These are phyloP conservation scores for Lycaena phlaeas DNA, from an alignment of 2,888 invertebrate species.

Conservation along the genomic window DNA sequence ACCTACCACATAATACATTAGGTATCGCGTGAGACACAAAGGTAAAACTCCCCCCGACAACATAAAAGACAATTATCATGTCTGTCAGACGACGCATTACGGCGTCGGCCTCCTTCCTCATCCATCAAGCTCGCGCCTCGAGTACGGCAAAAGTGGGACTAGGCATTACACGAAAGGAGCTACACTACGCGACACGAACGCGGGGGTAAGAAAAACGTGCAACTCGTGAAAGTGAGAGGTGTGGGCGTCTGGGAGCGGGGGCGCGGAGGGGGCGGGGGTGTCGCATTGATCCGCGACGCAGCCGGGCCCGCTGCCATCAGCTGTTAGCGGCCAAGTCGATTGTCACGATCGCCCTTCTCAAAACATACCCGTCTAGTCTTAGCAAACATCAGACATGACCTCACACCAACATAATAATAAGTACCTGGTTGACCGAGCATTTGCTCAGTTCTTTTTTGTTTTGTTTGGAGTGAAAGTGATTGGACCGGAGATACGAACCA, in stretches of 20 bases:
- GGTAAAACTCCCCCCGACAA: slow-evolving; percentile 14
- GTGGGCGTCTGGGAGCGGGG: slow-evolving; percentile 33
- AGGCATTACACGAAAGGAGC: slow-evolving; percentile 27
- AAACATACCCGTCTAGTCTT: no score
- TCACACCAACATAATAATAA: no score
- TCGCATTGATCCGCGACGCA: slow-evolving; percentile 54
- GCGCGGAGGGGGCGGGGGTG: slow-evolving; percentile 44
- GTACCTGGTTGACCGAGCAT: no score
- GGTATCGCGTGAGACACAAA: slow-evolving; percentile 8
- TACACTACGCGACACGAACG: slow-evolving; percentile 21
- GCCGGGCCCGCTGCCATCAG: slow-evolving; percentile 44
- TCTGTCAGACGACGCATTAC: slow-evolving; percentile 10
- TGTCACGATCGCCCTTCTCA: slow-evolving; percentile 11
- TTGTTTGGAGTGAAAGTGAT: no score
- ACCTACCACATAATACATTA: no score
- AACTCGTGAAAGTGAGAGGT: slow-evolving; percentile 60
- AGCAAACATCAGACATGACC: no score
- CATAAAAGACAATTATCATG: slow-evolving; percentile 21
- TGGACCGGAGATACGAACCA: no score
- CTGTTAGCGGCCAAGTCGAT: slow-evolving; percentile 41
- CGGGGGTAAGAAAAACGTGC: slow-evolving; percentile 60
- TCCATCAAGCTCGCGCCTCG: slow-evolving; percentile 29
- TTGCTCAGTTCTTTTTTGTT: no score
- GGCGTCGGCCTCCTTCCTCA: slow-evolving; percentile 22
- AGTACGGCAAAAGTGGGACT: slow-evolving; percentile 23